phyloP scores from a whole-genome alignment of 2,113 vertebrate genomes.

The Paracanthobrama guichenoti region DNA sequence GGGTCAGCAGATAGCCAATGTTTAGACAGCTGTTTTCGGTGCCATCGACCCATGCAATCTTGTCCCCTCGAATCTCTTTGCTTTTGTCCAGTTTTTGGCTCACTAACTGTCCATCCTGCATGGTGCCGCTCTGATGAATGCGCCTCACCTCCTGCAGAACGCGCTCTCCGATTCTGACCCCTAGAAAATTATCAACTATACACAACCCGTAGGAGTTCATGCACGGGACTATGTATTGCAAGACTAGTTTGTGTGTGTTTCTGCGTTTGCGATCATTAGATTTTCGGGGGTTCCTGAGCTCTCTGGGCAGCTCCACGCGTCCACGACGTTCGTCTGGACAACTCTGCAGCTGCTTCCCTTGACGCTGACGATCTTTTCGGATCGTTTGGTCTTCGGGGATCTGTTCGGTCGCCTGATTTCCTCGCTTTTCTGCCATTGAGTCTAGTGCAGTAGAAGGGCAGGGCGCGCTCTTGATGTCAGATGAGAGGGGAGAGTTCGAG shows the following conservation, averaged over 20 bases:
- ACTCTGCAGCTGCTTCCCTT: not conserved
- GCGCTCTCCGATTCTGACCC: conserved; percentile 62
- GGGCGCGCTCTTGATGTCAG: conserved; percentile 19
- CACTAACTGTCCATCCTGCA: conserved; percentile 67
- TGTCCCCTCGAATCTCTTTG: conserved; percentile 67
- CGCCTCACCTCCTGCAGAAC: conserved; percentile 66
- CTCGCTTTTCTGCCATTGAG: conserved; percentile 48
- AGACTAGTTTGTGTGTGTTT: conserved; percentile 61
- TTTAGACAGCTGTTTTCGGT: conserved; percentile 65
- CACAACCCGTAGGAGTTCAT: conserved; percentile 69
- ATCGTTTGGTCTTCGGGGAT: conserved; percentile 15
- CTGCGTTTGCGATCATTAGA: conserved; percentile 56
- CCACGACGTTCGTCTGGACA: not conserved
- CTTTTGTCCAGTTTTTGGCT: conserved; percentile 55
- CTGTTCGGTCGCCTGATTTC: conserved; percentile 10
- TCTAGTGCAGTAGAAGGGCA: not conserved
- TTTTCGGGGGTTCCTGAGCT: conserved; percentile 49
- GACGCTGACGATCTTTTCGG: not conserved
- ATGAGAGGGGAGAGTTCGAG: conserved; percentile 29
- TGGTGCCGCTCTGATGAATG: conserved; percentile 59
- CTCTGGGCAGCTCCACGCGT: conserved; percentile 32
- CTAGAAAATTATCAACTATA: conserved; percentile 68
- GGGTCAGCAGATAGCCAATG: conserved; percentile 67
- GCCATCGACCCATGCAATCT: conserved; percentile 70
- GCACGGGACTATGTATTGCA: conserved; percentile 65